These are phyloP conservation scores for Theonella swinhoei DNA, from an alignment of 37 sponge, comb jelly and placozoan genomes.

Conservation along the genomic window DNA sequence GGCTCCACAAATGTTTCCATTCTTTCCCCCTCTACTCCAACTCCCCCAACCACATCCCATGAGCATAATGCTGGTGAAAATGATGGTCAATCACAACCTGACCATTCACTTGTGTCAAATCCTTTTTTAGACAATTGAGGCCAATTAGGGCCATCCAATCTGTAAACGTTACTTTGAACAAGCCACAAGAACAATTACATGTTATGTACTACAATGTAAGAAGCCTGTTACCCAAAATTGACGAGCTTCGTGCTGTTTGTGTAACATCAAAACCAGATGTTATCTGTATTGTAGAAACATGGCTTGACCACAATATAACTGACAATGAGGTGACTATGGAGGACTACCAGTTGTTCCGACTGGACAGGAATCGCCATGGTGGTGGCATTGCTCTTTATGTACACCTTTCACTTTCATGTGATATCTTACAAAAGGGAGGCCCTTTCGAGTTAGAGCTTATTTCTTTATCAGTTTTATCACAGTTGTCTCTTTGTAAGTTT, in stretches of 20 bases:
- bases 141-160: neutral
- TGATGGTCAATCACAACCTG: neutral
- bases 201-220: conserved; percentile 14
- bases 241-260: conserved; percentile 17
- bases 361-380: conserved; percentile 26
- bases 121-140: neutral
- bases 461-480: neutral
- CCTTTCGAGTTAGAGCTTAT: neutral
- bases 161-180: neutral
- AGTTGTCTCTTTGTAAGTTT: conserved; percentile 6
- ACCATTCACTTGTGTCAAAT: neutral
- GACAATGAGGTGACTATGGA: conserved; percentile 14
- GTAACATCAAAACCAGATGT: neutral
- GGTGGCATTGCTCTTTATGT: conserved; percentile 23
- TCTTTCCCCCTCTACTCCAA: too few relatives aligned
- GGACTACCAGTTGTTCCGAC: neutral
- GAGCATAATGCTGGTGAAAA: neutral
- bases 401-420: neutral
- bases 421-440: neutral
- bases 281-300: conserved; percentile 23
- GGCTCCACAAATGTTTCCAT: neutral
- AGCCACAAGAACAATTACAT: neutral
- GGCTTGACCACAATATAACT: neutral
- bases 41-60: neutral
- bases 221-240: conserved; percentile 21